Evolutionary conservation across 53 echinoderm and acorn worm species (phyloP).

Genomic region (Apostichopus leukothele): DNA sequence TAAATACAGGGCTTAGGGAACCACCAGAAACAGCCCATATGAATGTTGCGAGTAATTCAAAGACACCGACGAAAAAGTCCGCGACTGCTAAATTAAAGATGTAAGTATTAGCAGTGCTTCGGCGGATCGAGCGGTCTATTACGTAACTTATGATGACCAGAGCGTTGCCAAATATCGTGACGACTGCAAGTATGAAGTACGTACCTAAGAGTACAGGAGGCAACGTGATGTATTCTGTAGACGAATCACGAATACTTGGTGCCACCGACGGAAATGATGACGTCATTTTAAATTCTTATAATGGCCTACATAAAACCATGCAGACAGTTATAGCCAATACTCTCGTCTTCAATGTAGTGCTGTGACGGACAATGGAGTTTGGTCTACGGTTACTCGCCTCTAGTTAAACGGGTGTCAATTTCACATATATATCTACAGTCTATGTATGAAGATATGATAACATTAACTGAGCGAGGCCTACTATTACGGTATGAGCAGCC

Average conservation of each 20-base stretch:
- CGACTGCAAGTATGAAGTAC: slow-evolving; percentile 19
- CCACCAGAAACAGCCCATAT: slow-evolving; percentile 22
- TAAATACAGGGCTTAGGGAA: neutral
- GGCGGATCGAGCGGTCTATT: slow-evolving; percentile 15
- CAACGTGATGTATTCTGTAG: neutral
- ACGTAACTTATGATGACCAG: slow-evolving; percentile 23
- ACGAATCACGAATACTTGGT: neutral
- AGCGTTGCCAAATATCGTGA: slow-evolving; percentile 35
- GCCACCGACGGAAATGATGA: neutral
- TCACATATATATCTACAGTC: too few species aligned
- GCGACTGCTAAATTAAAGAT: slow-evolving; percentile 40
- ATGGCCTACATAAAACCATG: too few species aligned
- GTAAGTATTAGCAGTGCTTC: slow-evolving; percentile 11
- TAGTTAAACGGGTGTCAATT: too few species aligned
- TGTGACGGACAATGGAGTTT: too few species aligned
- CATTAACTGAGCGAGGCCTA: too few species aligned
- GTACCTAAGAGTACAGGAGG: neutral
- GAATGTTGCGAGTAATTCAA: slow-evolving; percentile 8
- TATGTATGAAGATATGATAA: too few species aligned
- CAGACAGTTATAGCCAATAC: too few species aligned
- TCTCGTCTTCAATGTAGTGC: too few species aligned
- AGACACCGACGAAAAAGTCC: slow-evolving; percentile 27
- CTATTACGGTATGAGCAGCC: too few species aligned
- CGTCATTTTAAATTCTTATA: neutral
- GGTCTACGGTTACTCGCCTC: too few species aligned